Evolutionary conservation across 2,888 invertebrate species (phyloP).

Genomic region (Dryadula phaetusa): DNA sequence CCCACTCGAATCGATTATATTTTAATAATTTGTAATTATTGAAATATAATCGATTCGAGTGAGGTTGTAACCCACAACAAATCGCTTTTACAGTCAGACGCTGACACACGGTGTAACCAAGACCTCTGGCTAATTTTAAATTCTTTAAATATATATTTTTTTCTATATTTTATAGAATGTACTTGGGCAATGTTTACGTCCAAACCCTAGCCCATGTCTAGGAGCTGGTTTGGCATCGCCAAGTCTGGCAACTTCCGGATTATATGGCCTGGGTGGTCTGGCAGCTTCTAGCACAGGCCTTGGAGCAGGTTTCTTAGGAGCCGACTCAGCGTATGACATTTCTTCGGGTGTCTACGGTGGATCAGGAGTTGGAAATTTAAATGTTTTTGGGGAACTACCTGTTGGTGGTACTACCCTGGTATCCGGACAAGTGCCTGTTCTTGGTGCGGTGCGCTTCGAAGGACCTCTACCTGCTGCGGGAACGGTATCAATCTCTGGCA

Average conservation of each 20-base stretch:
- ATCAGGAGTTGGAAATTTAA: slow-evolving; percentile 53
- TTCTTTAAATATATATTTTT: too few species aligned
- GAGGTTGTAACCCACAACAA: too few species aligned
- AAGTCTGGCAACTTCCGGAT: background rate
- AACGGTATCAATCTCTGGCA: slow-evolving; percentile 49
- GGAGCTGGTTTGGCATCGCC: background rate
- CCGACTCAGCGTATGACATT: slow-evolving; percentile 7
- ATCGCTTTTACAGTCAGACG: too few species aligned
- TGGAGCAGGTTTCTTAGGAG: slow-evolving; percentile 21
- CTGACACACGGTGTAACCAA: background rate
- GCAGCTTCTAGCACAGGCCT: background rate
- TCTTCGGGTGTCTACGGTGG: slow-evolving; percentile 48
- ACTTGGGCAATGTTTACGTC: background rate
- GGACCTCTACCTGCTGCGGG: slow-evolving; percentile 50
- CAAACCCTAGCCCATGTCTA: background rate
- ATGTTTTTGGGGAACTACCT: slow-evolving; percentile 55
- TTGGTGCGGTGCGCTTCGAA: slow-evolving; percentile 51
- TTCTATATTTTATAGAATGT: background rate
- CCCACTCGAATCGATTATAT: too few species aligned
- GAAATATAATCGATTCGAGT: too few species aligned
- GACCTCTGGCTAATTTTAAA: too few species aligned
- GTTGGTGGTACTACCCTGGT: slow-evolving; percentile 54
- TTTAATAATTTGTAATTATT: too few species aligned
- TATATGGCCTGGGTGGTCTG: too few species aligned
- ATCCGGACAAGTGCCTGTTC: slow-evolving; percentile 50